phyloP scores from a whole-genome alignment of 2,113 vertebrate genomes.

The Dinomys branickii region DNA sequence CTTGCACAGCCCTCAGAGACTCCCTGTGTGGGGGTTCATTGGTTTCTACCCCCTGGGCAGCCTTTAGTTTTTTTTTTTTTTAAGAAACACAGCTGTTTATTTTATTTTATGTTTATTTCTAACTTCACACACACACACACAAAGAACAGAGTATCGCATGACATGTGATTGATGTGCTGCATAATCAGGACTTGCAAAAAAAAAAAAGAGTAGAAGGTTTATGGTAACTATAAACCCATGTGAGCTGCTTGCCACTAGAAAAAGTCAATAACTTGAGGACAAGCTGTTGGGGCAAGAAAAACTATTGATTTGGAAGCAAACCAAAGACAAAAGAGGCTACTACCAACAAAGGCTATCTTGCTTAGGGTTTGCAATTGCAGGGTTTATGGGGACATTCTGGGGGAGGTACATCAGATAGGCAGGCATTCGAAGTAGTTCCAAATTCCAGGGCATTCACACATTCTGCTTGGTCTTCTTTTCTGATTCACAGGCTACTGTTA shows the following conservation, averaged over 20 bases:
- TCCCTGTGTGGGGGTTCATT: not conserved
- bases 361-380: too few relatives aligned
- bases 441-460: not conserved
- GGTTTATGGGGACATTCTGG: not conserved
- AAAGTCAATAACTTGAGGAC: not conserved
- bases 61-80: not conserved
- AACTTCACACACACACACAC: too few relatives aligned
- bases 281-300: not conserved
- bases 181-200: too few relatives aligned
- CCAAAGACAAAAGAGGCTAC: not conserved
- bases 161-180: too few relatives aligned
- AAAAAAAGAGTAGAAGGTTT: not conserved
- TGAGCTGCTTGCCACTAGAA: not conserved
- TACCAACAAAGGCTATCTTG: not conserved
- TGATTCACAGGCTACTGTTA: not conserved
- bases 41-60: not conserved
- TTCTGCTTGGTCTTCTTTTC: not conserved
- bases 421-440: not conserved
- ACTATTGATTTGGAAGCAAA: not conserved
- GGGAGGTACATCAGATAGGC: not conserved
- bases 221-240: not conserved
- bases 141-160: too few relatives aligned
- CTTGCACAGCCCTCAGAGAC: not conserved
- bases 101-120: not conserved
- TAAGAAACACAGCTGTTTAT: not conserved